phyloP scores from a whole-genome alignment of 2,113 vertebrate species.

The Lepus europaeus region DNA sequence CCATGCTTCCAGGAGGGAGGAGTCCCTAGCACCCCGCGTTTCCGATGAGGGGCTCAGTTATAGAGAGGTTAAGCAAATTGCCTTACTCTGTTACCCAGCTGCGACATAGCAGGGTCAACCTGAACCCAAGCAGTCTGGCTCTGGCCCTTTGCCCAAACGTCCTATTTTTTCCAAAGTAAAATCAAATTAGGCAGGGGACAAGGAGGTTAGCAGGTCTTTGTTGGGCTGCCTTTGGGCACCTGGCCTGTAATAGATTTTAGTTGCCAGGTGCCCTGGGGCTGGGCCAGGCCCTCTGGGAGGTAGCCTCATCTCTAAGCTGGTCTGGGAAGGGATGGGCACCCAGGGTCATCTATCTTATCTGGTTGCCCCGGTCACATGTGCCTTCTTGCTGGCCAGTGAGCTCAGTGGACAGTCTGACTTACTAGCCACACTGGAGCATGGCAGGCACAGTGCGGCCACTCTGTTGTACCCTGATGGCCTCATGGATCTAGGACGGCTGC shows the following conservation, averaged over 20 bases:
- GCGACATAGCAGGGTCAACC: neutral
- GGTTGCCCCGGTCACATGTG: neutral
- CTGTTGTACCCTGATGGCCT: neutral
- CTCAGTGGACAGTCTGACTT: neutral
- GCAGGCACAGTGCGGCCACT: neutral
- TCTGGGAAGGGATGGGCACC: neutral
- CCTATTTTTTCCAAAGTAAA: neutral
- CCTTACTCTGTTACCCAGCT: neutral
- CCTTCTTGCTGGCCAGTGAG: neutral
- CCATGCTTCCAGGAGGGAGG: neutral
- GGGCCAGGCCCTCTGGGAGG: neutral
- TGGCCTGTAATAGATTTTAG: neutral
- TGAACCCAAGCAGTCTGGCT: neutral
- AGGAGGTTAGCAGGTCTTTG: neutral
- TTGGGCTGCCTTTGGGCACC: neutral
- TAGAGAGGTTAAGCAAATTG: constrained; percentile 4
- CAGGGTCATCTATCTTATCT: neutral
- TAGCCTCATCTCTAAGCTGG: neutral
- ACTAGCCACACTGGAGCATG: too few species aligned
- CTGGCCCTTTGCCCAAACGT: neutral
- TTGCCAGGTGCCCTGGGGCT: neutral
- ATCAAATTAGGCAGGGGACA: neutral
- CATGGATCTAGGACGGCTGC: neutral
- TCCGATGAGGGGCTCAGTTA: neutral
- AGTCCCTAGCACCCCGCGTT: neutral